phyloP scores from a whole-genome alignment of 2,113 vertebrate genomes.

The Sus scrofa region DNA sequence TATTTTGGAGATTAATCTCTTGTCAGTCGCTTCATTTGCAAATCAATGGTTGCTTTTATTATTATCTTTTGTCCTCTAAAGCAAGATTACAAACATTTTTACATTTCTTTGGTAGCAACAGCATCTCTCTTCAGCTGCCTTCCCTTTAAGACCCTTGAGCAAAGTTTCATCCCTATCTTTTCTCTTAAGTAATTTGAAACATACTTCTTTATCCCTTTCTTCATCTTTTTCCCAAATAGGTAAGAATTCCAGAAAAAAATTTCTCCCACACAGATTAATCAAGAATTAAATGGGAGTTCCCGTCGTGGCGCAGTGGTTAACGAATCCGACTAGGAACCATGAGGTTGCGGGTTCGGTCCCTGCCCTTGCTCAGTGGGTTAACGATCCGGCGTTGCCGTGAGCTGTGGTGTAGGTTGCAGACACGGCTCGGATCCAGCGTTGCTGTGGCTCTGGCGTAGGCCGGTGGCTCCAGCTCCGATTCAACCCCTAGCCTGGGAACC shows the following conservation, averaged over 20 bases:
- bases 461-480: too few species aligned
- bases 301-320: too few species aligned
- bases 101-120: background rate
- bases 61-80: background rate
- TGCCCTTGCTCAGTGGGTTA: too few species aligned
- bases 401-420: too few species aligned
- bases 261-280: background rate
- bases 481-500: too few species aligned
- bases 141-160: background rate
- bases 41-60: background rate
- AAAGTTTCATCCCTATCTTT: conserved; percentile 30
- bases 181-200: conserved; percentile 44
- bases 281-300: conserved; percentile 44
- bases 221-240: background rate
- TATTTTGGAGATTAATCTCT: too few species aligned
- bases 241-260: conserved; percentile 25
- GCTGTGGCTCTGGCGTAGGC: too few species aligned
- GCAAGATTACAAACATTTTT: background rate
- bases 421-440: too few species aligned
- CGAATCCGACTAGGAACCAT: too few species aligned
- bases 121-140: background rate
- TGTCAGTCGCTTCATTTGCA: too few species aligned
- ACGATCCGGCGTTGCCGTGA: too few species aligned
- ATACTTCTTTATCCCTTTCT: conserved; percentile 8
- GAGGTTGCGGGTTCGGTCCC: too few species aligned